These are phyloP conservation scores for Hydractinia echinata DNA, from an alignment of 30 jellyfish, hydroid and myxozoan genomes.

Conservation along the genomic window DNA sequence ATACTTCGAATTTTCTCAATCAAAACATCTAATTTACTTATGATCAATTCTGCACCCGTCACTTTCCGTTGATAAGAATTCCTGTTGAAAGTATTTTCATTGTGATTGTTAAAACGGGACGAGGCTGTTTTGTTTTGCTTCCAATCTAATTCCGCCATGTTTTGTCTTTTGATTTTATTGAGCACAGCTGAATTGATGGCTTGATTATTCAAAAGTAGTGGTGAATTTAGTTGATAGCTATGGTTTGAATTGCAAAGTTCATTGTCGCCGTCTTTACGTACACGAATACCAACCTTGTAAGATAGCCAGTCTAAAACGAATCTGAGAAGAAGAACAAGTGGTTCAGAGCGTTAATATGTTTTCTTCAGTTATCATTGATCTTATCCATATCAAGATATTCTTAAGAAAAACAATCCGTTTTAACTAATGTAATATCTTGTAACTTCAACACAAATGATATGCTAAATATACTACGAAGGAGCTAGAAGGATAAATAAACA, in stretches of 20 bases:
- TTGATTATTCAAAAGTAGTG: conserved; percentile 5
- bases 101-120: background rate
- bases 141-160: conserved; percentile 1
- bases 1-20: conserved; percentile 57
- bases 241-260: background rate
- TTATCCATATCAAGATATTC: too few species aligned
- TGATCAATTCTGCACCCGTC: conserved; percentile 52
- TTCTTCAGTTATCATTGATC: too few species aligned
- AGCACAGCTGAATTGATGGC: conserved; percentile 7
- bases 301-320: conserved; percentile 63
- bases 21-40: conserved; percentile 64
- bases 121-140: background rate
- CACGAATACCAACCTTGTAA: conserved; percentile 65
- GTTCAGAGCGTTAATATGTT: background rate
- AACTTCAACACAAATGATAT: too few species aligned
- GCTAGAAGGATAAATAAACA: too few species aligned
- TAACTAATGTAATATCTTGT: too few species aligned
- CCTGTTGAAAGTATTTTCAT: background rate
- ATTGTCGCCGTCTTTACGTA: background rate
- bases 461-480: too few species aligned
- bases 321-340: background rate
- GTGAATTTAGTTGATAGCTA: background rate
- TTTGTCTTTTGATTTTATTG: background rate
- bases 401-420: too few species aligned
- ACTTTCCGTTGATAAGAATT: background rate